A percentile compares a stretch with the other conserved stretches of the same genome.
Evolutionary conservation across 2,797 vertebrate species (phyloP).

Genomic region (Clarias pachynema): DNA sequence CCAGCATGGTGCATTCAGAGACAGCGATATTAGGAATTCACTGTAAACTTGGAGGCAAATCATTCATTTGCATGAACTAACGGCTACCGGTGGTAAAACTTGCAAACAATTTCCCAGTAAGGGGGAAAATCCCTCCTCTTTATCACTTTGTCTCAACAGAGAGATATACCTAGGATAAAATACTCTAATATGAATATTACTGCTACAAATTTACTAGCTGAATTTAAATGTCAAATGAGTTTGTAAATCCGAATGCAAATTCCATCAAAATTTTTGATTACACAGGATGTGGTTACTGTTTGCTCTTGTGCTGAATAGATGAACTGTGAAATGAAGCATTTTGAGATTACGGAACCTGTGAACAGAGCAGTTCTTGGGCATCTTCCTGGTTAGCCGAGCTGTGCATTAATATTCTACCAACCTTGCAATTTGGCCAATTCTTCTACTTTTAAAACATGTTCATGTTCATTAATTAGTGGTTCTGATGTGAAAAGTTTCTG

Average conservation of each 20-base stretch:
- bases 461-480: background rate
- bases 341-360: slow-evolving; percentile 31
- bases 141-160: background rate
- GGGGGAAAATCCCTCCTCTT: background rate
- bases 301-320: slow-evolving; percentile 25
- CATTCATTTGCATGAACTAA: slow-evolving; percentile 47
- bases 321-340: slow-evolving; percentile 35
- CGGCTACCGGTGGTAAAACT: slow-evolving; percentile 7
- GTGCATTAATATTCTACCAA: slow-evolving; percentile 36
- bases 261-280: background rate
- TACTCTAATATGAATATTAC: background rate
- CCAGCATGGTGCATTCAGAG: background rate
- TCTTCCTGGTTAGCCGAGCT: slow-evolving; percentile 48
- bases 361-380: slow-evolving; percentile 38
- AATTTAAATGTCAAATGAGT: background rate
- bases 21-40: slow-evolving; percentile 11
- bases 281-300: background rate
- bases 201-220: background rate
- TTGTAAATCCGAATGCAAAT: slow-evolving; percentile 5
- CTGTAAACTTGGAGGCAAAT: slow-evolving; percentile 29
- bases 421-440: slow-evolving; percentile 50
- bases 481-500: background rate
- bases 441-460: slow-evolving; percentile 37
- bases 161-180: background rate
- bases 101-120: background rate